These are phyloP conservation scores for Aspidiotus destructor DNA, from an alignment of 2,888 invertebrate genomes.

Conservation along the genomic window DNA sequence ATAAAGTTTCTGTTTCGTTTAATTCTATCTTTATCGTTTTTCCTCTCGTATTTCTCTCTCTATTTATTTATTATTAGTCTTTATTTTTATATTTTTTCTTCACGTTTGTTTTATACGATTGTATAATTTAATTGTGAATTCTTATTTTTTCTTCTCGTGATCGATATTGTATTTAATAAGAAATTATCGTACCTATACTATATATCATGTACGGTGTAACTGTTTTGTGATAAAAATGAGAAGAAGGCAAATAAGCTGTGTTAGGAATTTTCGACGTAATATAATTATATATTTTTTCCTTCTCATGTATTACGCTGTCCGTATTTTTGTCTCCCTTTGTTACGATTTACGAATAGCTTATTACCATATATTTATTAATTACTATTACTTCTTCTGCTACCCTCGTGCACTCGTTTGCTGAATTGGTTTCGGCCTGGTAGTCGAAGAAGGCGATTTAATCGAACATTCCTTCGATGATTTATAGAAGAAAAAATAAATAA, in stretches of 20 bases:
- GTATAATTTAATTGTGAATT: conserved; percentile 12
- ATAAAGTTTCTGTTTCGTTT: no score
- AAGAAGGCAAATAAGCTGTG: background rate
- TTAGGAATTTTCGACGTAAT: conserved; percentile 10
- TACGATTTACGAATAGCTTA: background rate
- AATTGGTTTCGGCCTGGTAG: background rate
- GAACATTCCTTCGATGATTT: conserved; percentile 24
- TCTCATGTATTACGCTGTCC: background rate
- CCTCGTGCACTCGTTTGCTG: no score
- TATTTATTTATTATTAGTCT: no score
- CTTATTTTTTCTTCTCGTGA: conserved; percentile 9
- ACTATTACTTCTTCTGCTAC: no score
- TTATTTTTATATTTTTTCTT: no score
- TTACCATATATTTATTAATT: no score
- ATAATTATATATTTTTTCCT: conserved; percentile 3
- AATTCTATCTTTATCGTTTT: no score
- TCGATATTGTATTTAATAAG: conserved; percentile 6
- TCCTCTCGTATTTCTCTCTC: no score
- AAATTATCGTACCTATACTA: background rate
- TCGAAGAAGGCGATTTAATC: background rate
- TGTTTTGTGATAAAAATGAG: no score
- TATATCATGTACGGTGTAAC: no score
- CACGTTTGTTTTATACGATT: background rate
- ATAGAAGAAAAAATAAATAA: background rate
- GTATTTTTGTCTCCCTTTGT: background rate